phyloP scores from a whole-genome alignment of 1,140 invertebrate species.

The Augochlora pura region DNA sequence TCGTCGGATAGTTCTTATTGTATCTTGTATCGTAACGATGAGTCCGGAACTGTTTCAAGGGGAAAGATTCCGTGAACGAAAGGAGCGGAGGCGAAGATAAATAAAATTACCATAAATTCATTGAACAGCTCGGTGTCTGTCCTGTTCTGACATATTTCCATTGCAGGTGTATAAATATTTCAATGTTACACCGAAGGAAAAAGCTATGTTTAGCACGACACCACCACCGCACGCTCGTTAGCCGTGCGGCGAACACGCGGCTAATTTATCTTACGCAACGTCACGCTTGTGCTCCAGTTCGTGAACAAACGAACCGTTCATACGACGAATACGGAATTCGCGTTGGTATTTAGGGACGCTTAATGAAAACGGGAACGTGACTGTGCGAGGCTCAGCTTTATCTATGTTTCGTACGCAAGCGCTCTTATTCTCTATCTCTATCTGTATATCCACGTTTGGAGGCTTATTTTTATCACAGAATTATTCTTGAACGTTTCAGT shows the following conservation, averaged over 20 bases:
- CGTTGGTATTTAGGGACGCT: slow-evolving; percentile 1
- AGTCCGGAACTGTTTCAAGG: background rate
- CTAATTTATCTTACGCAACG: slow-evolving; percentile 47
- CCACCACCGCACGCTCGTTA: background rate
- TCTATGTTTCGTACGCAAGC: background rate
- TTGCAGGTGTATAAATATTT: slow-evolving; percentile 32
- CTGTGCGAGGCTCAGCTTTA: background rate
- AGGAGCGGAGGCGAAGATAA: background rate
- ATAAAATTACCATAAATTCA: slow-evolving; percentile 7
- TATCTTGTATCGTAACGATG: background rate
- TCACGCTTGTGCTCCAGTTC: slow-evolving; percentile 19
- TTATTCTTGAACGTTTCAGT: background rate
- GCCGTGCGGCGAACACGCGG: slow-evolving; percentile 2
- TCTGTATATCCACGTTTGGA: no score
- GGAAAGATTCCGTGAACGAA: background rate
- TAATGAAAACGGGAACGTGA: background rate
- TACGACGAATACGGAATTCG: slow-evolving; percentile 19
- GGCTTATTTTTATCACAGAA: background rate
- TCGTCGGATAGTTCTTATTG: no score
- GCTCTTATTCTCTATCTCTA: background rate
- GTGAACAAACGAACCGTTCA: slow-evolving; percentile 35
- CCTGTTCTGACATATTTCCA: background rate
- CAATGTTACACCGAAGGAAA: slow-evolving; percentile 18
- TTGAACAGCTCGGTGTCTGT: background rate
- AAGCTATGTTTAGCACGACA: slow-evolving; percentile 8